A percentile compares a stretch with the other conserved stretches of the same genome.
phyloP scores from a whole-genome alignment of 1,140 invertebrate genomes.

The Trachymyrmex cornetzi region DNA sequence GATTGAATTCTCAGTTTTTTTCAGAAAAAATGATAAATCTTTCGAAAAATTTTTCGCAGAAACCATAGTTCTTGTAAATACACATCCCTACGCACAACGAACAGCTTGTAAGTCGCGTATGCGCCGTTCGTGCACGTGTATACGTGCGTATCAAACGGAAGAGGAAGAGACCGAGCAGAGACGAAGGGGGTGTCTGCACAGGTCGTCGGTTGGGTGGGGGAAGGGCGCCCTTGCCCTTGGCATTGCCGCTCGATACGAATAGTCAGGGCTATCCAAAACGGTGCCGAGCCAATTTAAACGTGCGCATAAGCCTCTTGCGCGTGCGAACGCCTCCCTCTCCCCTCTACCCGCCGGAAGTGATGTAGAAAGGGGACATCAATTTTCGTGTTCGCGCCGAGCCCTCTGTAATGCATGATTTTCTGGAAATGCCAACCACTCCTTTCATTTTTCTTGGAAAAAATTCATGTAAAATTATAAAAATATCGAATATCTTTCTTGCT shows the following conservation, averaged over 20 bases:
- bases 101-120: conserved; percentile 16
- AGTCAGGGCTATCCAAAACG: conserved; percentile 85
- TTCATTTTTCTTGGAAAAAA: background rate
- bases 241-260: conserved; percentile 87
- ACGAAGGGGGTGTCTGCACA: conserved; percentile 69
- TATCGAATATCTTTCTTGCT: background rate
- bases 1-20: background rate
- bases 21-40: background rate
- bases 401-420: conserved; percentile 5
- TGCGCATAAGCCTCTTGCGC: conserved; percentile 71
- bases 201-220: conserved; percentile 75
- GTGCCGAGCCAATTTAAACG: conserved; percentile 79
- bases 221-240: conserved; percentile 87
- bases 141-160: conserved; percentile 72
- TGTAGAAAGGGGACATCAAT: conserved; percentile 63
- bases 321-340: conserved; percentile 31
- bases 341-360: conserved; percentile 45
- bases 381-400: conserved; percentile 45
- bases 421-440: background rate
- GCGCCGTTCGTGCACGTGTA: conserved; percentile 14
- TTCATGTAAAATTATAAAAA: background rate
- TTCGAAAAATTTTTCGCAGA: background rate
- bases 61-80: background rate
- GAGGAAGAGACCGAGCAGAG: conserved; percentile 82
- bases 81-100: background rate